A percentile compares a stretch with the other conserved stretches of the same genome.
phyloP scores from a whole-genome alignment of 1,140 invertebrate species.

The Nephila pilipes region DNA sequence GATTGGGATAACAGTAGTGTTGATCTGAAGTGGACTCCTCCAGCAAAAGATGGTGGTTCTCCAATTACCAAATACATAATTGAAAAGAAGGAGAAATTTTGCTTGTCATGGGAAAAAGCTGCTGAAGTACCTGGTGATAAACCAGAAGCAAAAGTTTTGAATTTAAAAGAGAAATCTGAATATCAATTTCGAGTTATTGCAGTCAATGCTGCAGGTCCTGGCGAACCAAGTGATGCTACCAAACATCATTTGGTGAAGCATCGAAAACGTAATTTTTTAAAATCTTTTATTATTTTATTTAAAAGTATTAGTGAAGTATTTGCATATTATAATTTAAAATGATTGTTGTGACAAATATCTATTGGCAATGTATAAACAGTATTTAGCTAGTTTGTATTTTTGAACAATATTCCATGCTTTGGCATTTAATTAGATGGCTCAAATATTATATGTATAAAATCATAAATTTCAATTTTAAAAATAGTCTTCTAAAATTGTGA shows the following conservation, averaged over 20 bases:
- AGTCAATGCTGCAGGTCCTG: conserved; percentile 96
- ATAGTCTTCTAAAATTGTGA: too few species aligned
- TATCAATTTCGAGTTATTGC: conserved; percentile 98
- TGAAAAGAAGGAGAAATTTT: conserved; percentile 97
- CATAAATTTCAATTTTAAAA: too few species aligned
- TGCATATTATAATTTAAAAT: too few species aligned
- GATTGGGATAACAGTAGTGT: conserved; percentile 93
- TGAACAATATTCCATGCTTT: too few species aligned
- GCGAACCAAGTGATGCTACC: conserved; percentile 91
- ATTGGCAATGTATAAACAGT: too few species aligned
- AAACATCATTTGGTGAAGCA: conserved; percentile 91
- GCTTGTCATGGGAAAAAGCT: conserved; percentile 86
- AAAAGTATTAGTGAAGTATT: too few species aligned
- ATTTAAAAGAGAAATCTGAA: conserved; percentile 95
- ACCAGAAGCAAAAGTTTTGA: conserved; percentile 89
- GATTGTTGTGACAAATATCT: too few species aligned
- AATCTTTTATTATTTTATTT: not conserved
- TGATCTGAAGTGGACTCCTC: conserved; percentile 95
- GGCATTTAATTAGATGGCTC: too few species aligned
- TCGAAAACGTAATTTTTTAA: conserved; percentile 88
- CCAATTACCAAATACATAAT: conserved; percentile 97
- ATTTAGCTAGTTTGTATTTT: too few species aligned
- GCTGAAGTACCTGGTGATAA: conserved; percentile 88
- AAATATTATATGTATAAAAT: too few species aligned
- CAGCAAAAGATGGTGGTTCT: conserved; percentile 94